Percentiles rank a stretch among this genome's conserved stretches.
Conservation (phyloP, 2,888 invertebrate genomes). For the Brenthis hecate region DNA sequence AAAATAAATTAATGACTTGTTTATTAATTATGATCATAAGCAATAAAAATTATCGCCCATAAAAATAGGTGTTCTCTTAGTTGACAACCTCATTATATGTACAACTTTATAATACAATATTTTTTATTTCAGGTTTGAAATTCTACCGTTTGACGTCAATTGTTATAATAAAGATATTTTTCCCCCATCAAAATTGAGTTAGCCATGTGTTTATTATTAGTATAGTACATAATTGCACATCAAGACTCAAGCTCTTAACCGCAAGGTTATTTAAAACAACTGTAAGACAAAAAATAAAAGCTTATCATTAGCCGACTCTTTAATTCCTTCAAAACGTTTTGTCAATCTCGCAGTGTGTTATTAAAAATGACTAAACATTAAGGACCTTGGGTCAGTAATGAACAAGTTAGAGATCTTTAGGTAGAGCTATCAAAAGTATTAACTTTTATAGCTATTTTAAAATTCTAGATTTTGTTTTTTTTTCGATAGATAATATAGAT, state of each 20-base stretch:
- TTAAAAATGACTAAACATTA: slow-evolving; percentile 51
- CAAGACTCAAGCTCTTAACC: slow-evolving; percentile 17
- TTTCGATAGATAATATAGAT: no score
- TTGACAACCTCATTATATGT: no score
- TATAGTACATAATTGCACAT: slow-evolving; percentile 1
- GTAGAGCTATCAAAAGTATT: neutral
- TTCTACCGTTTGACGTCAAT: no score
- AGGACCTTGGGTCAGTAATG: slow-evolving; percentile 48
- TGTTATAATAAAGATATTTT: neutral
- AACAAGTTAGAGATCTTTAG: slow-evolving; percentile 13
- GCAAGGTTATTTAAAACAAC: slow-evolving; percentile 39
- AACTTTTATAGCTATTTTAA: no score
- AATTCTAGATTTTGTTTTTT: no score
- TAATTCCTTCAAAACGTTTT: slow-evolving; percentile 61
- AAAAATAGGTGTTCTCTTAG: no score
- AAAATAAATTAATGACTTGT: no score
- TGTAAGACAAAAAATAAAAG: slow-evolving; percentile 36
- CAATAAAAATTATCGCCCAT: no score
- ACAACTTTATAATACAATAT: no score
- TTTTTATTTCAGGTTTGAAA: no score
- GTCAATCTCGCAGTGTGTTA: slow-evolving; percentile 59
- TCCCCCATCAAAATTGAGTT: neutral
- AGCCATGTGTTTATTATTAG: neutral
- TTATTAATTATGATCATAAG: no score
- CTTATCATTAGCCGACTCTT: slow-evolving; percentile 50